Percentiles rank a stretch among this genome's conserved stretches.
phyloP scores from a whole-genome alignment of 2,888 invertebrate genomes.

The Agapostemon virescens region DNA sequence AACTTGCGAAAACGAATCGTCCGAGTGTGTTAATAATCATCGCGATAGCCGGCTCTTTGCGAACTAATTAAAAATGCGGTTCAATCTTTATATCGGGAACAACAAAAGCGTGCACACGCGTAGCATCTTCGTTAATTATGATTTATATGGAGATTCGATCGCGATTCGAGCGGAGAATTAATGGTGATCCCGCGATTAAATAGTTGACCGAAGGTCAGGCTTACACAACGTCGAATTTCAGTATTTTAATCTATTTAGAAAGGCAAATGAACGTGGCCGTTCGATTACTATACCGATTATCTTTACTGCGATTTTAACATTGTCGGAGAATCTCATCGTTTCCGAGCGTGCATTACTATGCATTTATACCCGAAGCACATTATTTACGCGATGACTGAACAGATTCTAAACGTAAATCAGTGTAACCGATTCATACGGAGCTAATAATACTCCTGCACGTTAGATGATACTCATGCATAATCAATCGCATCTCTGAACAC shows the following conservation, averaged over 20 bases:
- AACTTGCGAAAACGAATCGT: constrained; percentile 20
- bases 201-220: background rate
- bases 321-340: no score
- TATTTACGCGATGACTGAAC: no score
- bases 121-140: background rate
- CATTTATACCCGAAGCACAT: no score
- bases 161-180: background rate
- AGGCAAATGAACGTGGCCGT: background rate
- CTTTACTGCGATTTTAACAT: no score
- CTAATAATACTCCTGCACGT: no score
- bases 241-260: background rate
- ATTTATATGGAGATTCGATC: background rate
- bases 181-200: background rate
- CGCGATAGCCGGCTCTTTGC: background rate
- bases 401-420: no score
- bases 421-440: no score
- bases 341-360: no score
- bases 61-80: constrained; percentile 7
- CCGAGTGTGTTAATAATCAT: background rate
- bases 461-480: no score
- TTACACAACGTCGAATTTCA: background rate
- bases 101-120: background rate
- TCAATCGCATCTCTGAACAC: no score
- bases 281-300: no score
- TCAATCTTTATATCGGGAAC: no score